Percentiles rank a stretch among this genome's conserved stretches.
Conservation (phyloP, 2,888 invertebrate genomes). For the Teleiodes luculella region DNA sequence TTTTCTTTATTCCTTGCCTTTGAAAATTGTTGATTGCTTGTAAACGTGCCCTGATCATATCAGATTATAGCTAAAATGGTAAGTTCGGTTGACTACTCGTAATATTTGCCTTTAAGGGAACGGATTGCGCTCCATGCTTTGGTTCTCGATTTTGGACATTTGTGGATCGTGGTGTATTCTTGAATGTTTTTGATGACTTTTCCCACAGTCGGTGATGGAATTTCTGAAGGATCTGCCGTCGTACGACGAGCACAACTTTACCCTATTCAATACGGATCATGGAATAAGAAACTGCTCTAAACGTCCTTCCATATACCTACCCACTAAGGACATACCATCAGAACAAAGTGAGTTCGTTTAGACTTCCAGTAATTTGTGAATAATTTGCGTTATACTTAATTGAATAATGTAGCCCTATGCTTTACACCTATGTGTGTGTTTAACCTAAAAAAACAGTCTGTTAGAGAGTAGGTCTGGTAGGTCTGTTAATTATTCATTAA, state of each 20-base stretch:
- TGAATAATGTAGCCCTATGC: background rate
- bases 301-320: constrained; percentile 93
- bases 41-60: constrained; percentile 28
- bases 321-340: constrained; percentile 94
- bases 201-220: constrained; percentile 89
- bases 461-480: background rate
- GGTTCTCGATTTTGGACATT: constrained; percentile 41
- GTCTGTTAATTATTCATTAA: no score
- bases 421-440: background rate
- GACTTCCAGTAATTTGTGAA: background rate
- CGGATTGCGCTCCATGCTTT: constrained; percentile 37
- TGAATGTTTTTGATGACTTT: constrained; percentile 31
- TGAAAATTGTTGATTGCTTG: constrained; percentile 33
- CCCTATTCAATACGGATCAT: constrained; percentile 92
- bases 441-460: background rate
- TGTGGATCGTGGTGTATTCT: constrained; percentile 9
- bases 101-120: constrained; percentile 20
- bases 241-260: constrained; percentile 94
- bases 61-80: constrained; percentile 51
- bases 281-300: constrained; percentile 89
- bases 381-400: background rate
- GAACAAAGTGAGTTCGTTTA: constrained; percentile 87
- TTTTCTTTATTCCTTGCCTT: constrained; percentile 42
- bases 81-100: constrained; percentile 22
- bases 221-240: constrained; percentile 95